These are phyloP conservation scores for Anagrus nilaparvatae DNA, from an alignment of 1,140 invertebrate genomes.

Conservation along the genomic window DNA sequence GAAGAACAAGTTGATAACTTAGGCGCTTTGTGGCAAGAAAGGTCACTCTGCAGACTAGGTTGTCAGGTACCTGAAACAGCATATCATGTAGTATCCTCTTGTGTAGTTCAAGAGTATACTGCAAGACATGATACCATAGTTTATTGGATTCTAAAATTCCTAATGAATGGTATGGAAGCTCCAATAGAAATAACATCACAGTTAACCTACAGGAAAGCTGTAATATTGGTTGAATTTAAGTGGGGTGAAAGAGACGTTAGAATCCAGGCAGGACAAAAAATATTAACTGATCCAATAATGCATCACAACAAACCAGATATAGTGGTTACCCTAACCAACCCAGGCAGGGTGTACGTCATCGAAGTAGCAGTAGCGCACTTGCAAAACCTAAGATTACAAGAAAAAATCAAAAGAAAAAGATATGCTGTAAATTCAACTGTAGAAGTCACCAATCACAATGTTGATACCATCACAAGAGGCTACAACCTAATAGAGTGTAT, in stretches of 20 bases:
- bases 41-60: background rate
- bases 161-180: background rate
- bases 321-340: too few species aligned
- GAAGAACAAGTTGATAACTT: slow-evolving; percentile 11
- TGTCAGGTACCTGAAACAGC: slow-evolving; percentile 8
- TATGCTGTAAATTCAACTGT: slow-evolving; percentile 3
- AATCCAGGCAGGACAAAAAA: too few species aligned
- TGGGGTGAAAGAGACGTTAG: too few species aligned
- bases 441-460: background rate
- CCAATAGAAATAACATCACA: too few species aligned
- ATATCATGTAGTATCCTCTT: slow-evolving; percentile 4
- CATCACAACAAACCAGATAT: too few species aligned
- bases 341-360: background rate
- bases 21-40: background rate
- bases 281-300: too few species aligned
- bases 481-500: too few species aligned
- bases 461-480: background rate
- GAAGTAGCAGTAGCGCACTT: slow-evolving; percentile 7
- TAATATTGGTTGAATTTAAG: too few species aligned
- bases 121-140: slow-evolving; percentile 2
- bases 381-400: background rate
- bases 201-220: too few species aligned
- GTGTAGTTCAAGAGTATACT: background rate
- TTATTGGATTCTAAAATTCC: slow-evolving; percentile 5
- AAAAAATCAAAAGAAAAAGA: background rate